Percentiles rank a stretch among this genome's conserved stretches.
phyloP scores from a whole-genome alignment of 2,113 vertebrate genomes.

The Mesocricetus auratus region DNA sequence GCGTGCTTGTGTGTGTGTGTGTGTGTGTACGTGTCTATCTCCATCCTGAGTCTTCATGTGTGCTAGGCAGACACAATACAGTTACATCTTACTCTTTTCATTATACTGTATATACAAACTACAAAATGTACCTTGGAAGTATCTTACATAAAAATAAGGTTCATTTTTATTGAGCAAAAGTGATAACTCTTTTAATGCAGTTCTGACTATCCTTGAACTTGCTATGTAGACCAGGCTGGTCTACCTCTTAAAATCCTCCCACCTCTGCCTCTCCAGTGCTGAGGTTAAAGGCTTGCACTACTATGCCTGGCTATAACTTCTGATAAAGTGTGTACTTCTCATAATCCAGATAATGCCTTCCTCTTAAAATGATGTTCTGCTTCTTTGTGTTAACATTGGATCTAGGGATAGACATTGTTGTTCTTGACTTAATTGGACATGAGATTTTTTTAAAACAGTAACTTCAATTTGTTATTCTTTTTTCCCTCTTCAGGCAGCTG shows the following conservation, averaged over 20 bases:
- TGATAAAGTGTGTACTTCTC: neutral
- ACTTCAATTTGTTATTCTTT: slow-evolving; percentile 77
- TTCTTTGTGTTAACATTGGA: slow-evolving; percentile 18
- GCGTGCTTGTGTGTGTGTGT: no score
- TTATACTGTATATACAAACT: slow-evolving; percentile 8
- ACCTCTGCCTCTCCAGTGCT: neutral
- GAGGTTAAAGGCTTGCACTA: neutral
- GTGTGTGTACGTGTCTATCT: neutral
- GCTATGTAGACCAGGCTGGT: neutral
- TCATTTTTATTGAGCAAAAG: slow-evolving; percentile 29
- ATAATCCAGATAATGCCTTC: slow-evolving; percentile 19
- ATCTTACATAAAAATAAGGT: neutral
- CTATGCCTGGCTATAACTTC: neutral
- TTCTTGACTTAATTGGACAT: slow-evolving; percentile 59
- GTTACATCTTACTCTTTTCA: neutral
- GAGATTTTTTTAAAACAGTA: slow-evolving; percentile 63
- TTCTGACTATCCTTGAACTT: neutral
- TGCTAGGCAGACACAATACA: neutral
- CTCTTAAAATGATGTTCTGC: slow-evolving; percentile 27
- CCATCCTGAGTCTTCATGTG: neutral
- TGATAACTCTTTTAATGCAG: neutral
- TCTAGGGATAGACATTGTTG: neutral
- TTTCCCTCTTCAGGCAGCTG: slow-evolving; percentile 89
- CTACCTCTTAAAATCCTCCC: no score
- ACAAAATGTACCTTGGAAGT: neutral